Evolutionary conservation across 2,113 vertebrate species (phyloP).

Genomic region (Bettongia penicillata): DNA sequence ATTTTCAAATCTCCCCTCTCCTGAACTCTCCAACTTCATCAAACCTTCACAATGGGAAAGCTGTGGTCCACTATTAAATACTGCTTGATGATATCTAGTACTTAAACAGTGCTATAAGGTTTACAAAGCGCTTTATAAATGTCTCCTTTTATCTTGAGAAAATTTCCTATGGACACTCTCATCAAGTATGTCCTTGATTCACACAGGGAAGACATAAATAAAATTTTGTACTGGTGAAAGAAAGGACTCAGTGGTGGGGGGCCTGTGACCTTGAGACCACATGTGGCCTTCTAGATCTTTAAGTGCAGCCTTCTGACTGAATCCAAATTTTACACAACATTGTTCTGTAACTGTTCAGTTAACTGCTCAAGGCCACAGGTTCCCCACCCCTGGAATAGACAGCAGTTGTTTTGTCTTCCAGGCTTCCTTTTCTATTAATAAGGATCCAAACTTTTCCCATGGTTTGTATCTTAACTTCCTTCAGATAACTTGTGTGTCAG

Average conservation of each 20-base stretch:
- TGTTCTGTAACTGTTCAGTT: no score
- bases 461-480: neutral
- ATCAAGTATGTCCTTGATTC: neutral
- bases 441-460: neutral
- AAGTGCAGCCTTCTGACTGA: no score
- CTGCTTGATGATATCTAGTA: neutral
- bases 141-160: neutral
- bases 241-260: neutral
- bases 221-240: neutral
- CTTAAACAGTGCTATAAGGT: neutral
- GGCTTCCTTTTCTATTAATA: neutral
- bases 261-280: no score
- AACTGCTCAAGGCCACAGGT: no score
- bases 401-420: neutral
- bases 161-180: neutral
- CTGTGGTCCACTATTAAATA: neutral
- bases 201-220: neutral
- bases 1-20: neutral
- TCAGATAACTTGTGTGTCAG: neutral
- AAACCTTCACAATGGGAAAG: neutral
- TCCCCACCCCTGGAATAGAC: no score
- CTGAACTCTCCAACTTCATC: neutral
- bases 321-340: no score
- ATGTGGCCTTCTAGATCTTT: no score
- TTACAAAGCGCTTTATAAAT: neutral